A percentile compares a stretch with the other conserved stretches of the same genome.
Evolutionary conservation across 2,113 vertebrate genomes (phyloP).

Genomic region (Callionymus lyra): DNA sequence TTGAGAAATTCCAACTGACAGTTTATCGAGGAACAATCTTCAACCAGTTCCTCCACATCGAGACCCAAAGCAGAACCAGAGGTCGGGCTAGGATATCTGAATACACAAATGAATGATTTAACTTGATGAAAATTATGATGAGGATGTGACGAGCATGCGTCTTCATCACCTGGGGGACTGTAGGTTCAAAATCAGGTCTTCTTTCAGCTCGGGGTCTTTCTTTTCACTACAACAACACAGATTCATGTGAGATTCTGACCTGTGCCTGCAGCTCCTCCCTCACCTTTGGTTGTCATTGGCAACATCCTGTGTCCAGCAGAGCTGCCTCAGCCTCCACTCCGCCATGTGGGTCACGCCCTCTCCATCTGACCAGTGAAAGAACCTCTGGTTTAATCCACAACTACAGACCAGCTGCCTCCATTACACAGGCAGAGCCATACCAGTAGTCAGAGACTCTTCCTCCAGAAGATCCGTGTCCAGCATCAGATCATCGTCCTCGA

Average conservation of each 20-base stretch:
- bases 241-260: background rate
- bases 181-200: background rate
- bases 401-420: too few species aligned
- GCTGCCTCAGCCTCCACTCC: constrained; percentile 80
- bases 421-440: constrained; percentile 17
- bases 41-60: constrained; percentile 83
- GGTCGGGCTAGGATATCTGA: too few species aligned
- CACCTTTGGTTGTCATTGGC: constrained; percentile 53
- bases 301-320: constrained; percentile 74
- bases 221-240: background rate
- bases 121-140: background rate
- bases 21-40: constrained; percentile 83
- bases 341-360: constrained; percentile 75
- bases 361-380: constrained; percentile 37
- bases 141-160: too few species aligned
- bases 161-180: background rate
- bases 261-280: background rate
- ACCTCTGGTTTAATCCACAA: too few species aligned
- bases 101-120: background rate
- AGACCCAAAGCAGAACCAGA: constrained; percentile 35
- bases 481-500: constrained; percentile 56
- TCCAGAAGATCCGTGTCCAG: constrained; percentile 44
- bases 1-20: constrained; percentile 81
- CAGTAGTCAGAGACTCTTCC: constrained; percentile 33
- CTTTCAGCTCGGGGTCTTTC: background rate